Evolutionary conservation across 2,888 invertebrate genomes (phyloP).

Genomic region (Chesias legatella): DNA sequence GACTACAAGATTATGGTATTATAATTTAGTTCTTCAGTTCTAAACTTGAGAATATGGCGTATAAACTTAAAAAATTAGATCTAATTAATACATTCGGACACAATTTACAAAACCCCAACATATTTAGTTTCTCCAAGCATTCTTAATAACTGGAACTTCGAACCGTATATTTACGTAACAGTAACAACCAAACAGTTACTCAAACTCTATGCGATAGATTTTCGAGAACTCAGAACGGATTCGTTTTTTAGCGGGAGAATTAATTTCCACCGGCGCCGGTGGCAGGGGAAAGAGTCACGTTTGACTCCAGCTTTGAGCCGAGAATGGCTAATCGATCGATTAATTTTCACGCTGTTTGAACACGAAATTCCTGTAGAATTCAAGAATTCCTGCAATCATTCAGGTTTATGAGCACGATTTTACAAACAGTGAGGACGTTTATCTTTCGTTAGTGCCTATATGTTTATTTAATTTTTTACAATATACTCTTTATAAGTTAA

Average conservation of each 20-base stretch:
- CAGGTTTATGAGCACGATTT: slow-evolving; percentile 1
- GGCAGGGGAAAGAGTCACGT: slow-evolving; percentile 64
- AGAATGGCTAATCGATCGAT: slow-evolving; percentile 75
- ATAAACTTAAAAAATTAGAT: too few species aligned
- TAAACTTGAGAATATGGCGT: too few species aligned
- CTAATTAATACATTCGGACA: too few species aligned
- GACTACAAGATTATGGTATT: slow-evolving; percentile 4
- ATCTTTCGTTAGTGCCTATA: too few species aligned
- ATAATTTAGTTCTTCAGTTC: slow-evolving; percentile 3
- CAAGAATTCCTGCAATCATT: slow-evolving; percentile 38
- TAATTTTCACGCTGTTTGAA: slow-evolving; percentile 72
- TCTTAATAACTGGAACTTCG: slow-evolving; percentile 36
- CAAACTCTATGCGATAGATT: slow-evolving; percentile 47
- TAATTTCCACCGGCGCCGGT: slow-evolving; percentile 55
- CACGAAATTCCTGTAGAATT: slow-evolving; percentile 56
- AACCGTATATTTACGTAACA: slow-evolving; percentile 36
- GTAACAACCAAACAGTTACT: slow-evolving; percentile 44
- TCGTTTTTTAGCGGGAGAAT: slow-evolving; percentile 57
- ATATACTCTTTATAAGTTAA: not conserved
- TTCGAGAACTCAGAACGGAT: slow-evolving; percentile 48
- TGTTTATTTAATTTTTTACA: too few species aligned
- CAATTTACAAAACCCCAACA: slow-evolving; percentile 11
- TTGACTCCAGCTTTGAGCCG: slow-evolving; percentile 64
- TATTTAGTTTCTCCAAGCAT: slow-evolving; percentile 20
- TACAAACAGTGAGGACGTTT: too few species aligned